phyloP scores from a whole-genome alignment of 2,888 invertebrate genomes.

The Invenusta paracnida region DNA sequence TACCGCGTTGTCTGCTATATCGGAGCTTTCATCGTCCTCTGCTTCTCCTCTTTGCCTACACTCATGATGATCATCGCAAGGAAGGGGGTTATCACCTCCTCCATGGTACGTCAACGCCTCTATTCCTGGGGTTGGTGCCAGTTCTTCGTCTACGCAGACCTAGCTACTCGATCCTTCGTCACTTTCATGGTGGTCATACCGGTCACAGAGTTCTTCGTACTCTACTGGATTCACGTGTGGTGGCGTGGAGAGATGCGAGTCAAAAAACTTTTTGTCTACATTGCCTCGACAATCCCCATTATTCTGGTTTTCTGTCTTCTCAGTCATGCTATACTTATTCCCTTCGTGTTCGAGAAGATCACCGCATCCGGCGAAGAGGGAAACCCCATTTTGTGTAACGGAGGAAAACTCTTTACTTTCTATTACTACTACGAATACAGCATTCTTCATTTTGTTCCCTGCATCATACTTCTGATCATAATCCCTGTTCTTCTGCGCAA shows the following conservation, averaged over 20 bases:
- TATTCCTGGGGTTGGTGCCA: constrained; percentile 13
- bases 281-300: not conserved
- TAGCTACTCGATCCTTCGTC: not conserved
- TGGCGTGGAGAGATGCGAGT: constrained; percentile 2
- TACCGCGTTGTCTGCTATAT: not conserved
- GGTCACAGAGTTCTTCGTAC: not conserved
- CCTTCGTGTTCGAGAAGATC: not conserved
- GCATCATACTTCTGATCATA: not conserved
- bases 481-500: not conserved
- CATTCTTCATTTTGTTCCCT: not conserved
- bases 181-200: constrained; percentile 8
- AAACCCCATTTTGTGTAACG: not conserved
- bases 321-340: not conserved
- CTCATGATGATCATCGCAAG: not conserved
- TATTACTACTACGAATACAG: not conserved
- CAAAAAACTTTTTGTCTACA: not conserved
- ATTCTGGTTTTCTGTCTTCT: not conserved
- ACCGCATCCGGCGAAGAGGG: not conserved
- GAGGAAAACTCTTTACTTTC: not conserved
- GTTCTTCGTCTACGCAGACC: not conserved
- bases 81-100: not conserved
- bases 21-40: not conserved
- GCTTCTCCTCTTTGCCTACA: not conserved
- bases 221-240: not conserved
- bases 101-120: not conserved